These are phyloP conservation scores for Gymnoscopelus braueri DNA, from an alignment of 2,797 vertebrate species.

Conservation along the genomic window DNA sequence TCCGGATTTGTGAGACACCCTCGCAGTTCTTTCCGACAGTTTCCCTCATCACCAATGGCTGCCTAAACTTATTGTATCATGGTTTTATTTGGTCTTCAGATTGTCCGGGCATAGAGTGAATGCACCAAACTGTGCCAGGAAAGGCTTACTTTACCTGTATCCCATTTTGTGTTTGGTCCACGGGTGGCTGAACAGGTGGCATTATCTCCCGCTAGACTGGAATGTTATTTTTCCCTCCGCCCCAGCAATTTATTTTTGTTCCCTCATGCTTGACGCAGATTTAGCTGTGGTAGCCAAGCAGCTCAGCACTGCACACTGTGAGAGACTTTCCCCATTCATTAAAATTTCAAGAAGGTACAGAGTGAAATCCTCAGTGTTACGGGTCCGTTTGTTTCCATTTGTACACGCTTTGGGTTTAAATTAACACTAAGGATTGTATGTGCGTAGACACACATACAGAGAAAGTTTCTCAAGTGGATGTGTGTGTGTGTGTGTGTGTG, in stretches of 20 bases:
- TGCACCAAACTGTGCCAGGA: not conserved
- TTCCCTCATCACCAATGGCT: constrained; percentile 5
- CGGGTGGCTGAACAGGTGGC: constrained; percentile 30
- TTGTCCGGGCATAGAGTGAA: constrained; percentile 4
- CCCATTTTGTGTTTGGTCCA: constrained; percentile 15
- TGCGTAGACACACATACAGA: constrained; percentile 22
- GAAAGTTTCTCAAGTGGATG: constrained; percentile 18
- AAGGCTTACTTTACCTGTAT: constrained; percentile 17
- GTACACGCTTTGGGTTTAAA: too few relatives aligned
- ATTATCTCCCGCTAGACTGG: constrained; percentile 26
- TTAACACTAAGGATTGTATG: too few relatives aligned
- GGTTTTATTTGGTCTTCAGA: not conserved
- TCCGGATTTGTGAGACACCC: constrained; percentile 7
- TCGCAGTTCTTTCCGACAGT: not conserved
- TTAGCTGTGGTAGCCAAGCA: constrained; percentile 52
- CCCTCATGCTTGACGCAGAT: constrained; percentile 51
- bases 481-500: constrained; percentile 1
- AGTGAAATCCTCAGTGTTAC: too few relatives aligned
- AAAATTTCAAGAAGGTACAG: constrained; percentile 49
- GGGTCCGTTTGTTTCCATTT: too few relatives aligned
- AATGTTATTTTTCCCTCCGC: constrained; percentile 34
- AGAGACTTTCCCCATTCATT: constrained; percentile 54
- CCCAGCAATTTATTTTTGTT: constrained; percentile 58
- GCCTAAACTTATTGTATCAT: not conserved
- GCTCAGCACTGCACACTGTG: constrained; percentile 33